phyloP scores from a whole-genome alignment of 64 coral and sea anemone species.

The Acropora yongei region DNA sequence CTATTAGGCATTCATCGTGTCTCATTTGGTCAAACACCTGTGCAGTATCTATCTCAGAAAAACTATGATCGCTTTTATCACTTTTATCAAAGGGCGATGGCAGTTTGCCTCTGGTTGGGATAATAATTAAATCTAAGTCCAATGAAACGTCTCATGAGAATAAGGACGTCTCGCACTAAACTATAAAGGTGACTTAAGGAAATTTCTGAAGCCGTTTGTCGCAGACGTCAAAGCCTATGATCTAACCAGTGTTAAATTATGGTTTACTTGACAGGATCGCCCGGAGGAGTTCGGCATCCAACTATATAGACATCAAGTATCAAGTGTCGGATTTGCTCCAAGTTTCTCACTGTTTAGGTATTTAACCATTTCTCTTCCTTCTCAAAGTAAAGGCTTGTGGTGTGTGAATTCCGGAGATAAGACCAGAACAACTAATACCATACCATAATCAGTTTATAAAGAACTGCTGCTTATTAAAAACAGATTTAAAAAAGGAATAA shows the following conservation, averaged over 20 bases:
- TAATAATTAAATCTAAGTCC: background rate
- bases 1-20: background rate
- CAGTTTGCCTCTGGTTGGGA: background rate
- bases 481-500: no score
- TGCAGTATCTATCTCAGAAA: background rate
- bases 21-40: background rate
- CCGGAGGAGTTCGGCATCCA: background rate
- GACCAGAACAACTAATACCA: no score
- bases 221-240: background rate
- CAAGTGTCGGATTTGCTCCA: no score
- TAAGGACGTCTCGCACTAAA: background rate
- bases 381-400: no score
- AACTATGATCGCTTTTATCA: background rate
- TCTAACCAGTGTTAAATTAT: background rate
- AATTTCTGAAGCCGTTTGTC: background rate
- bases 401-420: no score
- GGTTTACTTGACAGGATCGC: background rate
- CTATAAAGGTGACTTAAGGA: background rate
- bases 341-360: no score
- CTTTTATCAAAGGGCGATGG: background rate
- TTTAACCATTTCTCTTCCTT: no score
- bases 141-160: background rate
- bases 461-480: no score
- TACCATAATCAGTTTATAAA: no score
- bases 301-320: background rate